Conservation (phyloP, 2,113 vertebrate genomes). For the Brachypodius melanocephalos region DNA sequence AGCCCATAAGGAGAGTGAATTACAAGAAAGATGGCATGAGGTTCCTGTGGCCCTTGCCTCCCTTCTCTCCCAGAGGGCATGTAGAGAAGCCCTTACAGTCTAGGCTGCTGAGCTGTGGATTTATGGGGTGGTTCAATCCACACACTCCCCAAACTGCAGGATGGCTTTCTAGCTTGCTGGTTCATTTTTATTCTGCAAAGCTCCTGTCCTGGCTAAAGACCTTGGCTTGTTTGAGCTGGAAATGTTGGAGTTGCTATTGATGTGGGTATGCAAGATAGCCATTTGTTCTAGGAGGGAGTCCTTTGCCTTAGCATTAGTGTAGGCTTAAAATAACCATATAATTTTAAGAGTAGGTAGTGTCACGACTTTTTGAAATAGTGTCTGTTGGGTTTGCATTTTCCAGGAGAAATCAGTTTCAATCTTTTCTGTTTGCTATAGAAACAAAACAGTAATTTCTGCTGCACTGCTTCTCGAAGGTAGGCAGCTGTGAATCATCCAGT, state of each 20-base stretch:
- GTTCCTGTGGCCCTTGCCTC: neutral
- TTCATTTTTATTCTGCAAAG: neutral
- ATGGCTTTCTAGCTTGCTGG: neutral
- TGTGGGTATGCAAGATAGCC: neutral
- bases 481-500: neutral
- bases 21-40: neutral
- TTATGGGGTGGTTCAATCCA: neutral
- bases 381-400: neutral
- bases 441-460: neutral
- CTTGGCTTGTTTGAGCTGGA: neutral
- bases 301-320: neutral
- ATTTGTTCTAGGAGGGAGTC: neutral
- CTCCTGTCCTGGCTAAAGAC: neutral
- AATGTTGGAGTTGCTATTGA: neutral
- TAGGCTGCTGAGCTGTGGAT: neutral
- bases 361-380: neutral
- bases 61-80: neutral
- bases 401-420: neutral
- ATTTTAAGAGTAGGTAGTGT: neutral
- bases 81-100: neutral
- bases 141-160: neutral
- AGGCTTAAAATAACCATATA: neutral
- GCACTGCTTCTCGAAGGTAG: neutral
- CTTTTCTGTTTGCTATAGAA: neutral
- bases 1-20: rapidly evolving